Conservation (phyloP, 2,888 invertebrate genomes). For the Aelia acuminata region DNA sequence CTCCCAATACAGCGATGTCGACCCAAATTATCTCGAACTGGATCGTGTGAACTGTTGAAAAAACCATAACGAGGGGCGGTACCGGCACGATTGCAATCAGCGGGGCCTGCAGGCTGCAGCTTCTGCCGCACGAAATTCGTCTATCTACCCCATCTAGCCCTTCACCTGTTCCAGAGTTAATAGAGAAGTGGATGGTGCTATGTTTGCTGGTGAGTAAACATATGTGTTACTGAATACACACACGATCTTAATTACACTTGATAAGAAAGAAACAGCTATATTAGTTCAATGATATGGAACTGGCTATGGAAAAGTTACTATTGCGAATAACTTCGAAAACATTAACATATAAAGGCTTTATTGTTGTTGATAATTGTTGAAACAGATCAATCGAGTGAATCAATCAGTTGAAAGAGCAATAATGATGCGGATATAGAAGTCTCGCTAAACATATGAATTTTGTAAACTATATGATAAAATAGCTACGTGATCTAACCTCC, state of each 20-base stretch:
- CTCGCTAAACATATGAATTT: no score
- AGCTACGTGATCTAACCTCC: no score
- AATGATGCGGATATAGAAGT: no score
- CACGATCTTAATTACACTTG: neutral
- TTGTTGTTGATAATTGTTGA: no score
- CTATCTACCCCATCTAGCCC: neutral
- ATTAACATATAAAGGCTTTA: no score
- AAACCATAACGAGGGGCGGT: conserved; percentile 33
- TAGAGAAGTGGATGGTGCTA: neutral
- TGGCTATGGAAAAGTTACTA: no score
- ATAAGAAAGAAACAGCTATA: neutral
- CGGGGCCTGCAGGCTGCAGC: neutral
- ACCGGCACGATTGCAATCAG: conserved; percentile 28
- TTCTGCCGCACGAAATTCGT: neutral
- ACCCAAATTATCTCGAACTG: conserved; percentile 1
- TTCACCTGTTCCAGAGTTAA: neutral
- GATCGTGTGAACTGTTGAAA: conserved; percentile 33
- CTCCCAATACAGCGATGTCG: neutral
- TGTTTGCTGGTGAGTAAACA: neutral
- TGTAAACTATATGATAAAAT: no score
- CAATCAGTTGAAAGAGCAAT: no score
- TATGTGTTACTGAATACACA: neutral
- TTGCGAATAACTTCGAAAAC: no score
- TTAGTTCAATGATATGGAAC: neutral
- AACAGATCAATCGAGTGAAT: no score